These are phyloP conservation scores for Platichthys stellatus DNA, from an alignment of 2,113 vertebrate species.

Conservation along the genomic window DNA sequence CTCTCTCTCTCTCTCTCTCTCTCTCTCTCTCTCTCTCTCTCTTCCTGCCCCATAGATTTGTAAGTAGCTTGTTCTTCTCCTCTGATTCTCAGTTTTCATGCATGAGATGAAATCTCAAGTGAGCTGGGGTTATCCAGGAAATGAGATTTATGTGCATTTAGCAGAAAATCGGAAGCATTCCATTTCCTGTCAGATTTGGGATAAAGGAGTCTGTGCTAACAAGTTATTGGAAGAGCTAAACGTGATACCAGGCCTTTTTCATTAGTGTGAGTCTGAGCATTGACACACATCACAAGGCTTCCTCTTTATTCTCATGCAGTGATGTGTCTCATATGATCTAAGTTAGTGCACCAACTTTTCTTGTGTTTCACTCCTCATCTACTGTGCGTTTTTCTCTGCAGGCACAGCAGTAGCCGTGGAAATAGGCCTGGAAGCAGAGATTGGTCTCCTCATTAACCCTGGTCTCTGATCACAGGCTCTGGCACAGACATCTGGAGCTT, in stretches of 20 bases:
- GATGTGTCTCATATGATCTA: slow-evolving; percentile 21
- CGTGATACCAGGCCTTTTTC: not conserved
- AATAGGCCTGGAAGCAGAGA: slow-evolving; percentile 58
- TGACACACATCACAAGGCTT: not conserved
- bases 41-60: not conserved
- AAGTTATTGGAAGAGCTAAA: slow-evolving; percentile 5
- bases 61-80: slow-evolving; percentile 1
- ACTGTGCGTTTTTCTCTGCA: slow-evolving; percentile 40
- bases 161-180: slow-evolving; percentile 14
- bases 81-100: slow-evolving; percentile 27
- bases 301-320: not conserved
- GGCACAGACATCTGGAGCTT: slow-evolving; percentile 55
- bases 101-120: slow-evolving; percentile 11
- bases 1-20: no score
- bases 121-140: slow-evolving; percentile 36
- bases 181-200: slow-evolving; percentile 31
- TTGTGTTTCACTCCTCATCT: slow-evolving; percentile 6
- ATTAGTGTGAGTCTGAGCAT: not conserved
- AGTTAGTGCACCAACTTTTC: not conserved
- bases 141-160: slow-evolving; percentile 46
- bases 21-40: not conserved
- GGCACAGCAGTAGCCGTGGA: slow-evolving; percentile 64
- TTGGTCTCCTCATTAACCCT: slow-evolving; percentile 43
- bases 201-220: not conserved
- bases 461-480: slow-evolving; percentile 38